Conservation (phyloP, 2,113 vertebrate genomes). For the Neopipo cinnamomea region DNA sequence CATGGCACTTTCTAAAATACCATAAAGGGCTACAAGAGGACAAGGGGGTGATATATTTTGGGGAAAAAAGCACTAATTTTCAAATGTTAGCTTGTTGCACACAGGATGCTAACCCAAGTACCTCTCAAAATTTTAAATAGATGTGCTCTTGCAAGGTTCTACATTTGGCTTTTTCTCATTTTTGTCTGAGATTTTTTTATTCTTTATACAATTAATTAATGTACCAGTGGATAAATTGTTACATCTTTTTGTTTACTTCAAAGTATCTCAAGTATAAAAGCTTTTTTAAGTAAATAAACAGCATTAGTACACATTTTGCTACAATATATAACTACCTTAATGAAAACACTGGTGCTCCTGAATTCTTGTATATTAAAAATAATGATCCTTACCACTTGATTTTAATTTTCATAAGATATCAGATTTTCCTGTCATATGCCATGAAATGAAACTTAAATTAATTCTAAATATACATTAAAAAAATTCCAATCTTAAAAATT, state of each 20-base stretch:
- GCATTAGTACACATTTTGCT: not conserved
- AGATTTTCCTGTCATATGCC: not conserved
- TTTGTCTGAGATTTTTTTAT: not conserved
- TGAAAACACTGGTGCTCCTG: not conserved
- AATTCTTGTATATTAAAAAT: not conserved
- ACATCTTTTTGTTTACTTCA: not conserved
- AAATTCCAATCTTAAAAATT: not conserved
- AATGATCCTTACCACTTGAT: not conserved
- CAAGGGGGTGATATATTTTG: fast-evolving
- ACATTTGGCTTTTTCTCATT: not conserved
- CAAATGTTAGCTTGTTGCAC: not conserved
- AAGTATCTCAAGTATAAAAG: not conserved
- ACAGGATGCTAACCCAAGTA: not conserved
- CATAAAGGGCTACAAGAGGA: not conserved
- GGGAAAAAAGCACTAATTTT: not conserved
- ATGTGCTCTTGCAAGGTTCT: not conserved
- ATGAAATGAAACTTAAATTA: not conserved
- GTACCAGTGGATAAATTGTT: not conserved
- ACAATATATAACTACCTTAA: not conserved
- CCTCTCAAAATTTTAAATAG: not conserved
- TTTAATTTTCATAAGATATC: not conserved
- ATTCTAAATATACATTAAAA: not conserved
- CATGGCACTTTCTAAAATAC: not conserved
- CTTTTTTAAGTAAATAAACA: not conserved
- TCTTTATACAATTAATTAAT: not conserved